Conservation (phyloP, 92 coral and sea anemone genomes). For the Zoanthus sociatus region DNA sequence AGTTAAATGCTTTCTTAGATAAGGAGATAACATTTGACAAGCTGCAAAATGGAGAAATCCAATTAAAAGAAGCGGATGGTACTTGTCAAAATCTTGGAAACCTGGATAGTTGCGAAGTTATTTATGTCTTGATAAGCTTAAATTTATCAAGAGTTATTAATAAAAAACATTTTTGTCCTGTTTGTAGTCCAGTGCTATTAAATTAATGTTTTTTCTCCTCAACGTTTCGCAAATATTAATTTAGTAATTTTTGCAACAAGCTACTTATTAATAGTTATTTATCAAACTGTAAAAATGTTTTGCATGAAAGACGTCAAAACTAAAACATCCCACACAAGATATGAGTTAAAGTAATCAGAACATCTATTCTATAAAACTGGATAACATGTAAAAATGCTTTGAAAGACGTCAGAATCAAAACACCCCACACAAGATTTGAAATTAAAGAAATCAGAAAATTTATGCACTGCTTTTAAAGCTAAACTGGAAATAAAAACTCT, state of each 20-base stretch:
- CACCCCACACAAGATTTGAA: not conserved
- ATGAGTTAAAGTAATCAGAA: not conserved
- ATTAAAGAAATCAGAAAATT: not conserved
- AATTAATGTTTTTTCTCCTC: not conserved
- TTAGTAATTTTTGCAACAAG: not conserved
- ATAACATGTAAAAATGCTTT: not conserved
- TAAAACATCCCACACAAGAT: not conserved
- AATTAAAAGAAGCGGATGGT: constrained; percentile 27
- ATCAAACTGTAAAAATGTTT: constrained; percentile 16
- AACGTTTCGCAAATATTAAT: not conserved
- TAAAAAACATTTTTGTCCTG: not conserved
- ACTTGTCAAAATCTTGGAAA: not conserved
- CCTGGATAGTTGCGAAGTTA: not conserved
- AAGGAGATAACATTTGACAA: constrained; percentile 38
- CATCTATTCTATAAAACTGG: no score
- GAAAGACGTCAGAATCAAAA: constrained; percentile 1
- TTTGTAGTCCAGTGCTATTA: not conserved
- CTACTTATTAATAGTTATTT: not conserved
- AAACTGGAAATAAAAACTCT: not conserved
- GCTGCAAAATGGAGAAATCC: constrained; percentile 21
- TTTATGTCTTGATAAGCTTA: not conserved
- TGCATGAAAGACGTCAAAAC: not conserved
- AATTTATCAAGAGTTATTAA: not conserved
- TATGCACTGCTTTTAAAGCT: not conserved
- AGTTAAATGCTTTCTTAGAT: constrained; percentile 47